Base-by-base conservation (phyloP, 2,888 invertebrate genomes). In the Drosophila tripunctata region DNA sequence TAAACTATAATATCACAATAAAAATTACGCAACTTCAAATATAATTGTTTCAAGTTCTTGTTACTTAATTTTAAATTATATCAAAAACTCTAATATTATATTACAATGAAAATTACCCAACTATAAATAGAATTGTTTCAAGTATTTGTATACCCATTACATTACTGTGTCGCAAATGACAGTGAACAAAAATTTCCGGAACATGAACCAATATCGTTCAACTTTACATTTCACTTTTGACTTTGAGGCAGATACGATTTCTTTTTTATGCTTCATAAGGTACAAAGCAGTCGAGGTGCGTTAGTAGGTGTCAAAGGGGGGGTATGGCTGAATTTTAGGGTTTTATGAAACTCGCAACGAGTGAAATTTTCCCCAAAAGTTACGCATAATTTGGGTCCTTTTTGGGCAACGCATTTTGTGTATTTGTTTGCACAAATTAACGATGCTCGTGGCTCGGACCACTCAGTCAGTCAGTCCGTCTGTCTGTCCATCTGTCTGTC, bases 341-440 rank as follows among this genome's bases (percentile, higher is more conserved):
- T 10, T 8, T 3, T 27, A 10, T 27, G 27, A n/a, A n/a, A 2
- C 7, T 10, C 15, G 36, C 27, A 19, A 36, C 6, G 21, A 10
- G 5, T 19, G 50, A 40, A 40, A 63, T 54, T 24, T 48, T 51
- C 24, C 54, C 66, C 64, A 33, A 63, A 58, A 55, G 56, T 45
- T 57, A 38, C 57, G 62, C 57, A 57, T 80, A 57, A 30, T 33
- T 22, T 31, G 38, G 55, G 30, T 21, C 27, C 40, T 41, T 50
- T 50, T 50, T 50, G 33, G 48, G 36, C 55, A 30, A 56, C 55
- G 40, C 50, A 58, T 65, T 63, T 69, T 38, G 44, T 65, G 44
- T 54, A 43, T 68, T 81, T 81, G 85, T 81, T 81, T 84, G 81
- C 85, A 81, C 85, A 84, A 78, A 81, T 81, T 84, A 81, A 84